Base-by-base conservation (phyloP, 1,140 invertebrate species). In the Drosophila auraria region DNA sequence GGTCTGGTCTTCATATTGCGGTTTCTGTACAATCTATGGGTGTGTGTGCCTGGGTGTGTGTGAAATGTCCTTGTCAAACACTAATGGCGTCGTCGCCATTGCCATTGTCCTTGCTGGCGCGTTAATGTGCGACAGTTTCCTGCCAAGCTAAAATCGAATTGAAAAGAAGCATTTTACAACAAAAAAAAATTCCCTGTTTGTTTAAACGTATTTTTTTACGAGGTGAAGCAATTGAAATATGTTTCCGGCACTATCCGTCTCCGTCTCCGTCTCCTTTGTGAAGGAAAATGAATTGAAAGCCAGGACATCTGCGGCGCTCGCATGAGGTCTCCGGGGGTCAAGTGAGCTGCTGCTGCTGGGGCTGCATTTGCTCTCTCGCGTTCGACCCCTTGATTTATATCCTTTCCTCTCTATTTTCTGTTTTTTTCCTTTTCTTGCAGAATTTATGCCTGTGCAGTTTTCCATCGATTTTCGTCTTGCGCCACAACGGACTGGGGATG, bases 401-500 rank as follows among this genome's bases (percentile, higher is more conserved):
- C 49, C 40, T 23, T 74, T 36, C 57, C 42, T 42, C 47, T 70
- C 50, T 65, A 49, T 50, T 75, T 50, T 66, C 40, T 50, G 45
- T 51, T 33, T 70, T 36, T 36, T 40, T 38, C 62, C 69, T 53
- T 69, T 27, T 51, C 58, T 87, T 89, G 17, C 89, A 91, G 89
- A 91, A 80, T 83, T 78, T 76, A 83, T 91, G 84, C 75, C 84
- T 78, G 53, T 86, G 84, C 89, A 87, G 83, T 80, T 89, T 91
- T 89, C 78, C 84, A 91, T 91, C 86, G 90, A 91, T 89, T 92
- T 91, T 90, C 74, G 78, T 83, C 64, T 82, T 80, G 68, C 82
- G 76, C 78, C 82, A 81, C 80, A 92, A 92, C 81, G 90, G 87
- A 92, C 84, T 92, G 91, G 91, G 91, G 91, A 92, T 92, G 91